Evolutionary conservation across 2,888 invertebrate genomes (phyloP), one percentile per base, ranked within the genome.

Genomic region (Tipula lateralis): DNA sequence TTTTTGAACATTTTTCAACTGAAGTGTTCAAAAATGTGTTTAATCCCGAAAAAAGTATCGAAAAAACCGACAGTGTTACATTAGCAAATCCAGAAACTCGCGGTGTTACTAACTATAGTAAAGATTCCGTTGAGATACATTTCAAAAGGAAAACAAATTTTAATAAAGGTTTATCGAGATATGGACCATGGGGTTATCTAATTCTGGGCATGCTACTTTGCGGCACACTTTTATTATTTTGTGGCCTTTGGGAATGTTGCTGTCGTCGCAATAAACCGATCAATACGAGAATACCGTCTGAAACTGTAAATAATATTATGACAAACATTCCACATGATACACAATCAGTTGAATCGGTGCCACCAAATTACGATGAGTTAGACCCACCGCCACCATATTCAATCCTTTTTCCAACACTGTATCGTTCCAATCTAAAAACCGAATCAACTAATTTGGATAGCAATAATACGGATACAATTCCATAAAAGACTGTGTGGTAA

Each of bases 121-220:
- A 82, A 39, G 84, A 66, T 84, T 30, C 1, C 1, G 85, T 85
- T 84, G 83, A 80, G 12, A 82, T 66, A 81, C 84, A 50, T 24
- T 0, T 50, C 0, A 85, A 84, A 80, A 82, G 34, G 13, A 85
- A 1, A 88, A 89, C 84, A n/a, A 89, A 90, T 1, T 87, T 91
- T 13, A 91, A 91, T 12, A 92, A 92, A 7, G 93, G 93, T 82
- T 89, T 94, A 86, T 93, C 93, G 85, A 94, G 93, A 84, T 94
- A 94, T 88, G 94, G 94, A 0, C 94, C 94, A 0, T 94, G 94
- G 94, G 94, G 94, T 86, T 94, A 94, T 88, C 91, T 94, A 44
- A 93, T 94, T 89, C 91, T 94, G 84, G 94, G 94, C 84, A 94
- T 94, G 92, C 90, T 94, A 50, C 92, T 94, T 86, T 94, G 94